Base-by-base conservation (phyloP, 1,140 invertebrate genomes). In the Pseudomyrmex cubaensis region DNA sequence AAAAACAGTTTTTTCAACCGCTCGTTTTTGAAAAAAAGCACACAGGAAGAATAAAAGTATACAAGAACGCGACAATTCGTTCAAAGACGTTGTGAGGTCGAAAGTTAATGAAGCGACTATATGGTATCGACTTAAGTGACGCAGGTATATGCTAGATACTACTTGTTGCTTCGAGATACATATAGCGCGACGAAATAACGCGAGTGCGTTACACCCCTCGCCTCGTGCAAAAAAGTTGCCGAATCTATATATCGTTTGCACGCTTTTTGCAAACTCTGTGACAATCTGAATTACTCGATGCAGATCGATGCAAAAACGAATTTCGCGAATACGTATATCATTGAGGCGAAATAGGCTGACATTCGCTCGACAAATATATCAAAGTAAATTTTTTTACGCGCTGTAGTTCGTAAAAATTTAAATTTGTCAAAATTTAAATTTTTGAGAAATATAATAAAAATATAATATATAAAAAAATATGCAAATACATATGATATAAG, bases 111-210 rank as follows among this genome's bases (percentile, higher is more conserved):
- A 86, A 73, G 56, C 12, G 15, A 77, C 44, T 77, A 59, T 54
- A 35, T 3, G 25, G 0, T 35, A 66, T 84, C 74, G 80, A 84
- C 48, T 88, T 89, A 88, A 86, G 82, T 86, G 87, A 84, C 87
- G 76, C 72, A 66, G 75, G 22, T 62, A 70, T 62, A 70, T 52
- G n/a, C 50, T 44, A 56, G 74, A 86, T 88, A 74, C 87, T 88
- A 89, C 87, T 89, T 89, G 87, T 89, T 89, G 87, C 87, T 89
- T 88, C 84, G 35, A n/a, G 13, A 54, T 66, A 76, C 70, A 48
- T 74, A 84, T 48, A 70, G 73, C 20, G 54, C n/a, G 15, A 25
- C 3, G 20, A 17, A 69, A 57, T 78, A 78, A 78, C 66, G n/a
- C 20, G 44, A 59, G 22, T 12, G 20, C n/a, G 35, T 20, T 44